Evolutionary conservation across 2,113 vertebrate genomes (phyloP).

Genomic region (rat (Rattus norvegicus)): GRCr8 NC_086033.1:85248001-85248500

Average conservation of each 20-base stretch:
- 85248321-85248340: background rate
- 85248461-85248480: background rate
- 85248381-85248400: background rate
- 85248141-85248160: background rate
- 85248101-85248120: background rate
- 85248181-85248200: background rate
- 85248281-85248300: background rate
- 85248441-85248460: slow-evolving; percentile 37
- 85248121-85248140: background rate
- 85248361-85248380: background rate
- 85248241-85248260: slow-evolving; percentile 11
- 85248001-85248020: slow-evolving; percentile 3
- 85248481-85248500: background rate
- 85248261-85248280: slow-evolving; percentile 30
- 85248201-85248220: background rate
- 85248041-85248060: background rate
- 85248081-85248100: background rate
- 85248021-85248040: background rate
- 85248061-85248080: background rate
- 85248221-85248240: slow-evolving; percentile 6
- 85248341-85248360: background rate
- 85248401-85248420: background rate
- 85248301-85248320: background rate
- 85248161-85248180: background rate
- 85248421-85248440: slow-evolving; percentile 9